Base-by-base conservation (phyloP, 2,797 vertebrate species). In the Tenualosa ilisha region DNA sequence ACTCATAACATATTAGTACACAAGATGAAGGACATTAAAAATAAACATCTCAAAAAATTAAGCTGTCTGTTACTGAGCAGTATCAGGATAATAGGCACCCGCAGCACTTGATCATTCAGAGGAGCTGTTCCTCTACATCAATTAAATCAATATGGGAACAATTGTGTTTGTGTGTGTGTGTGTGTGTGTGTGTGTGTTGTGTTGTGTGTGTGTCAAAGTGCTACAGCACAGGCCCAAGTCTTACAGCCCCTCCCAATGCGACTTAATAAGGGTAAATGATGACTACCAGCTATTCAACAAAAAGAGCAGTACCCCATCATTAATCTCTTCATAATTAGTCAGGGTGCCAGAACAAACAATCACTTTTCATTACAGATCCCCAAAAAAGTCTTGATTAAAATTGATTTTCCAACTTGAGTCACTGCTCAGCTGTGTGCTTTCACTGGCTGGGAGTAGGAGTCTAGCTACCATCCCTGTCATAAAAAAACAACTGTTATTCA, bases 231-330 rank as follows among this genome's bases (percentile, higher is more conserved):
- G 12, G 15, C 37, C 72, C 59, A 24, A 72, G 81, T 13, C 59
- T 81, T 43, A 82, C 81, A 81, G 31, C 20, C 46, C 49, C 56
- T 31, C 31, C 65, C 85, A 88, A 3, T 82, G 17, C 31, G 24
- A 90, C 93, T 93, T 94, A 95, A 94, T 90, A 94, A 91, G 91
- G 92, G 86, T 93, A 92, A 94, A 91, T 94, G 90, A 94, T 93
- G 92, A 89, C 91, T 91, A 85, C 91, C 81, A 91, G 93, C 92
- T 93, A 93, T 95, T 94, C 88, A 91, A 94, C 89, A 92, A 92
- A 96, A 96, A 96, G 96, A 95, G 90, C 91, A 94, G 93, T 82
- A 37, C 82, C 54, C 59, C 53, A 61, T 82, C 81, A 85, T 86
- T 84, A 86, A 81, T 86, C 82, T 83, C 81, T 81, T 59, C 82